These are phyloP conservation scores for Lagorchestes hirsutus DNA, from an alignment of 2,797 vertebrate species.

Conservation along the genomic window DNA sequence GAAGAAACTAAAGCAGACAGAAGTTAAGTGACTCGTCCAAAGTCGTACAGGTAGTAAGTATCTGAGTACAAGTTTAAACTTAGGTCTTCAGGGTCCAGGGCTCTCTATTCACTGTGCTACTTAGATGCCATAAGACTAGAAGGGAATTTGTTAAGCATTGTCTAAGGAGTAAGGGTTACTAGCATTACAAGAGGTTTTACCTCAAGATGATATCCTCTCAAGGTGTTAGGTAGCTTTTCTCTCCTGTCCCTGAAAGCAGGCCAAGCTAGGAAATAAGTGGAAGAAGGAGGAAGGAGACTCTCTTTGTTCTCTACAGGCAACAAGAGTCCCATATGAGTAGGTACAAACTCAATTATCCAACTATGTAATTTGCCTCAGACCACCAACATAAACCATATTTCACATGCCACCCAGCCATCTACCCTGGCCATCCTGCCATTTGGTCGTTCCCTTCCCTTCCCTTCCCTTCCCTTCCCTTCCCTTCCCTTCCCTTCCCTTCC, in stretches of 20 bases:
- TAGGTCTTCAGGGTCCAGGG: background rate
- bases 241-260: background rate
- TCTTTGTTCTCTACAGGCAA: background rate
- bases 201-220: background rate
- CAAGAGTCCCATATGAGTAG: background rate
- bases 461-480: accelerated
- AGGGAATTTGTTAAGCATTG: background rate
- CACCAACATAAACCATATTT: background rate
- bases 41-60: background rate
- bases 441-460: no score
- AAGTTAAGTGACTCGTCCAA: background rate
- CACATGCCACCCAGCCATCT: background rate
- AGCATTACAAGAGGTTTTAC: background rate
- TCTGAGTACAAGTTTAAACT: background rate
- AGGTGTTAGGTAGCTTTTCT: background rate
- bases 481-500: background rate
- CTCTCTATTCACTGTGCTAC: background rate
- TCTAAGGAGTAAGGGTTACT: background rate
- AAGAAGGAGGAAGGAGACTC: background rate
- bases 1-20: background rate
- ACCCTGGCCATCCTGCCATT: background rate
- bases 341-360: background rate
- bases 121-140: background rate
- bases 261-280: background rate
- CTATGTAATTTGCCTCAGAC: background rate